Percentiles rank a stretch among this genome's conserved stretches.
Evolutionary conservation across 2,888 invertebrate species (phyloP).

Genomic region (Parascotia fuliginaria): DNA sequence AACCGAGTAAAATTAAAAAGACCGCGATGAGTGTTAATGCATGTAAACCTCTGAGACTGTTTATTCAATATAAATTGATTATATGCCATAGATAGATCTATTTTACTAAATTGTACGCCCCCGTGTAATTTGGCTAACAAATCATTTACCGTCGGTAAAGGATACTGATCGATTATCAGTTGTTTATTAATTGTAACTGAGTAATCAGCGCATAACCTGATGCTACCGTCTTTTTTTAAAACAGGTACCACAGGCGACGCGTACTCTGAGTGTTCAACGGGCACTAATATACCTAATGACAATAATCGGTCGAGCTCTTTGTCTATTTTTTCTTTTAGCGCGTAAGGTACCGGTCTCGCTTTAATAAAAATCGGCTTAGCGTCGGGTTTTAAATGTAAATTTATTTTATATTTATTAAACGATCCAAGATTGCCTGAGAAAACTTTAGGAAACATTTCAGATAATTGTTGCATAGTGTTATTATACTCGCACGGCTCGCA

Average conservation of each 20-base stretch:
- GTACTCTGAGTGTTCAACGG: constrained; percentile 13
- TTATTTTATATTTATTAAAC: too few species aligned
- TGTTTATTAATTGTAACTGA: constrained; percentile 20
- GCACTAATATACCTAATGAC: constrained; percentile 9
- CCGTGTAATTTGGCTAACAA: constrained; percentile 16
- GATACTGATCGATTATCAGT: constrained; percentile 21
- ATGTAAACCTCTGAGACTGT: constrained; percentile 13
- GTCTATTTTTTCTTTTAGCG: constrained; percentile 9
- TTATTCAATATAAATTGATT: constrained; percentile 18
- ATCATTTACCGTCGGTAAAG: constrained; percentile 20
- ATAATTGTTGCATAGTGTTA: too few species aligned
- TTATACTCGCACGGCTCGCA: too few species aligned
- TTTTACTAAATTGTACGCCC: constrained; percentile 14
- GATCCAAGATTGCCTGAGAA: too few species aligned
- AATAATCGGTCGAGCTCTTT: too few species aligned
- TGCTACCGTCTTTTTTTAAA: constrained; percentile 9
- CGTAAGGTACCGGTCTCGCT: constrained; percentile 19
- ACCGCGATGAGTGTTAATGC: constrained; percentile 21
- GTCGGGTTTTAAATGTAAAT: too few species aligned
- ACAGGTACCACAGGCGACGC: constrained; percentile 8
- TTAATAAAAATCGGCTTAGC: constrained; percentile 11
- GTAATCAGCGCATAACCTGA: constrained; percentile 13
- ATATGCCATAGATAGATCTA: constrained; percentile 22
- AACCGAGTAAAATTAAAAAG: constrained; percentile 18
- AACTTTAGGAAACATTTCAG: too few species aligned